A percentile compares a stretch with the other conserved stretches of the same genome.
Conservation (phyloP, 1,140 invertebrate species). For the Eufriesea mexicana region DNA sequence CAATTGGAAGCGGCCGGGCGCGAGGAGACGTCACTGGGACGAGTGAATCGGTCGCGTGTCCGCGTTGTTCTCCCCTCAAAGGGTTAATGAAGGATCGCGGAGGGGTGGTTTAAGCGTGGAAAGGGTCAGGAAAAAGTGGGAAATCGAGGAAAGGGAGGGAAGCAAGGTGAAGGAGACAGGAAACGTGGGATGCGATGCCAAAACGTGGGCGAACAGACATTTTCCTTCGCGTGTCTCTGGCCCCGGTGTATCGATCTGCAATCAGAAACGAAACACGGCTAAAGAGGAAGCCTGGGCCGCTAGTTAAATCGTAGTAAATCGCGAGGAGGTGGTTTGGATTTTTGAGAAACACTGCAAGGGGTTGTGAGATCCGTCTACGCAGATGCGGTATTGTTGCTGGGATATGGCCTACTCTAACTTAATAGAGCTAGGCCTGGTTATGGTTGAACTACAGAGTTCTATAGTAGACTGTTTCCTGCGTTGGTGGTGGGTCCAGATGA, state of each 20-base stretch:
- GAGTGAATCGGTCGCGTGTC: slow-evolving; percentile 13
- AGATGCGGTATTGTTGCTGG: too few species aligned
- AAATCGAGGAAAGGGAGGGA: not conserved
- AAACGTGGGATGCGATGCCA: slow-evolving; percentile 14
- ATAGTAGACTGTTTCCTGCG: too few species aligned
- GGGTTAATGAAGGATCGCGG: slow-evolving; percentile 33
- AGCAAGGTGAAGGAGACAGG: not conserved
- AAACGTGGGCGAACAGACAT: slow-evolving; percentile 51
- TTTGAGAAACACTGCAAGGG: too few species aligned
- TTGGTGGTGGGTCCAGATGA: too few species aligned
- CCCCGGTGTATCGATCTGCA: slow-evolving; percentile 44
- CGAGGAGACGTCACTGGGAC: not conserved
- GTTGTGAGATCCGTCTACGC: too few species aligned
- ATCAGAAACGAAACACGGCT: slow-evolving; percentile 52
- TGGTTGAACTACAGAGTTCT: too few species aligned
- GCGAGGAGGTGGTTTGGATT: not conserved
- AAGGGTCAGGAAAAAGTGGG: too few species aligned
- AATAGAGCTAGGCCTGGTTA: too few species aligned
- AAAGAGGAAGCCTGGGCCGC: slow-evolving; percentile 15
- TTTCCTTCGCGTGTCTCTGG: slow-evolving; percentile 45
- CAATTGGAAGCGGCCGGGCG: not conserved
- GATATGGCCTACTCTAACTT: too few species aligned
- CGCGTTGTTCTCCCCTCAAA: slow-evolving; percentile 15
- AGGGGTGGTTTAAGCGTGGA: too few species aligned
- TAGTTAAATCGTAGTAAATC: slow-evolving; percentile 17